Base-by-base conservation (phyloP, 2,888 invertebrate genomes). In the Phlogophora meticulosa region DNA sequence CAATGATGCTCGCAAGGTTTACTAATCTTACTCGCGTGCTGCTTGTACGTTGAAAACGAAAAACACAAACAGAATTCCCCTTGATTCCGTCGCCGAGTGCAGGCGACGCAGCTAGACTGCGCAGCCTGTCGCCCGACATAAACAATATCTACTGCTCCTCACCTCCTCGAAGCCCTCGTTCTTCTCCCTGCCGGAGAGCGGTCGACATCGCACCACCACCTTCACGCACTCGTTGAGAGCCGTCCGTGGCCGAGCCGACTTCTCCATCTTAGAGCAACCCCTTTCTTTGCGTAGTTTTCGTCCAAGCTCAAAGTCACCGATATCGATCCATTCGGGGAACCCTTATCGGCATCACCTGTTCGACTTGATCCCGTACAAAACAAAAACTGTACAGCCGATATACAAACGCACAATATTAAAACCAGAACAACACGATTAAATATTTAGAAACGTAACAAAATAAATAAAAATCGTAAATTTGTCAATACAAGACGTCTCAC, bases 131-230 rank as follows among this genome's bases (percentile, higher is more conserved):
- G 53, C 46, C 42, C 75, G 67, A 79, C 62, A 80, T 79, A 84
- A 87, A 85, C 86, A 87, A 80, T 57, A 68, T 67, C 58, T 56
- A 52, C 57, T 49, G 70, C 28, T 53, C 56, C 52, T 91, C 85
- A 96, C 95, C 94, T 97, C 97, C 71, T 93, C 96, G 93, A 97
- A 97, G 24, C 98, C 98, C 86, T 97, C 97, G 42, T 96, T 93
- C 42, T 96, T 96, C 95, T 99, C 99, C 84, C 97, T 98, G 80
- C 97, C 97, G 84, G 98, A 98, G 95, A 99, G 97, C 43, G 99
- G 99, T 62, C 99, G 97, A 95, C 99, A 99, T 90, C 99, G 96
- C 63, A 99, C 99, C 80, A 99, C 98, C 77, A 99, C 99, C 95
- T 99, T 99, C 70, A 99, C 99, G 88, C 98, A 97, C 94, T 99